Evolutionary conservation across 2,113 vertebrate species (phyloP), one percentile per base, ranked within the genome.

Genomic region (Thinocorus orbignyianus): DNA sequence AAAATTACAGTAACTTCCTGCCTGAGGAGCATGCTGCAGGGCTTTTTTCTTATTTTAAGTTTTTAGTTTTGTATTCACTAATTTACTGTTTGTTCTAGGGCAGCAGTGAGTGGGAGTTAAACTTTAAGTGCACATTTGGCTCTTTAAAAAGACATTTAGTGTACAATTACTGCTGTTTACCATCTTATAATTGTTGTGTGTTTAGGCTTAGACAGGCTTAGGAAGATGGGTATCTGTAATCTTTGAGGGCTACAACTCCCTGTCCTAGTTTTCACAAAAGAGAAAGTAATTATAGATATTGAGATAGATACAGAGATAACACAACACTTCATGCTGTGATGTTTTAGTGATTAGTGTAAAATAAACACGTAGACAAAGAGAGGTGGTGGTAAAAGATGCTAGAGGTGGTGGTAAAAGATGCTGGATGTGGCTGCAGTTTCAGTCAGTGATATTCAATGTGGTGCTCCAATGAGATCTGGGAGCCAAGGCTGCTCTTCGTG

Each of bases 111-210:
- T 97, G 97, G 96, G 97, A 97, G 97, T 96, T 97, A 97, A 96
- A 97, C 82, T 95, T 95, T 96, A 97, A 97, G 96, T 94, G 95
- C 97, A 95, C 95, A 95, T 97, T 96, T 95, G 95, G 96, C 95
- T 97, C 93, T 97, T 97, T 96, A 93, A 95, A 97, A 97, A 97
- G 96, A 96, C 96, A 97, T 97, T 97, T 98, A 96, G 95, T 81
- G 96, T 97, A 97, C 97, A 97, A 98, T 98, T 97, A 97, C 93
- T 96, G 95, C 95, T 97, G 97, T 97, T 98, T 97, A 96, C 96
- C 92, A 84, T 97, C 96, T 93, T 97, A 95, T 96, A 97, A 97
- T 97, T 97, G 92, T 97, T 97, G 96, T 96, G 90, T 96, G 95
- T 96, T 96, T 81, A 96, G 95, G 94, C 94, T 97, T 97, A 94